Conservation (phyloP, 2,113 vertebrate species). For the Hiodon alosoides region DNA sequence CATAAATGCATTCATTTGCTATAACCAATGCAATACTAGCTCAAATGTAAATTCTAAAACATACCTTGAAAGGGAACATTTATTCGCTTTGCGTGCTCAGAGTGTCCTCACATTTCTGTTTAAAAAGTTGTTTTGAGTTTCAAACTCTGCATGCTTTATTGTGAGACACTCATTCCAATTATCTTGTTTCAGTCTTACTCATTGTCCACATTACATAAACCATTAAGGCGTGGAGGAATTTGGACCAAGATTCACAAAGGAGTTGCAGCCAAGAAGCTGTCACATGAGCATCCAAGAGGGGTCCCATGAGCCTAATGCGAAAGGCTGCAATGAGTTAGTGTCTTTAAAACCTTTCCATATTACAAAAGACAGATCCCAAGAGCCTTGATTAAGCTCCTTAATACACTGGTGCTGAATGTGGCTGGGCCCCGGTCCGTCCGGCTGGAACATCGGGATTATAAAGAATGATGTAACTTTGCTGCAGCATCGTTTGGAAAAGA, state of each 20-base stretch:
- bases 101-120: neutral
- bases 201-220: constrained; percentile 14
- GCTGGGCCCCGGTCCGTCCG: constrained; percentile 9
- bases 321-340: constrained; percentile 17
- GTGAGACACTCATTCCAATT: neutral
- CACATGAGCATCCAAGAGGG: neutral
- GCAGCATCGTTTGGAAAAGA: constrained; percentile 22
- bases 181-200: constrained; percentile 8
- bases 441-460: neutral
- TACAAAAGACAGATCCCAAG: constrained; percentile 21
- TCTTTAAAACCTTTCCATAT: constrained; percentile 22
- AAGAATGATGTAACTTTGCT: constrained; percentile 19
- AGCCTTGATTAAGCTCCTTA: constrained; percentile 16
- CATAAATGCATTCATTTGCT: neutral
- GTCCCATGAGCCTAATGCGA: constrained; percentile 13
- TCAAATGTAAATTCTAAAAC: neutral
- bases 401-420: constrained; percentile 7
- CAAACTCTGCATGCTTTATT: neutral
- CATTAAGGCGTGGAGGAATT: constrained; percentile 24
- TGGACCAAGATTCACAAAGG: constrained; percentile 7
- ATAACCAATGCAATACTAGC: neutral
- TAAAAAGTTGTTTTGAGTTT: constrained; percentile 8
- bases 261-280: constrained; percentile 19
- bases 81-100: too few relatives aligned
- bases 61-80: neutral